phyloP scores from a whole-genome alignment of 2,888 invertebrate genomes.

The Cremastobaeus sp. region DNA sequence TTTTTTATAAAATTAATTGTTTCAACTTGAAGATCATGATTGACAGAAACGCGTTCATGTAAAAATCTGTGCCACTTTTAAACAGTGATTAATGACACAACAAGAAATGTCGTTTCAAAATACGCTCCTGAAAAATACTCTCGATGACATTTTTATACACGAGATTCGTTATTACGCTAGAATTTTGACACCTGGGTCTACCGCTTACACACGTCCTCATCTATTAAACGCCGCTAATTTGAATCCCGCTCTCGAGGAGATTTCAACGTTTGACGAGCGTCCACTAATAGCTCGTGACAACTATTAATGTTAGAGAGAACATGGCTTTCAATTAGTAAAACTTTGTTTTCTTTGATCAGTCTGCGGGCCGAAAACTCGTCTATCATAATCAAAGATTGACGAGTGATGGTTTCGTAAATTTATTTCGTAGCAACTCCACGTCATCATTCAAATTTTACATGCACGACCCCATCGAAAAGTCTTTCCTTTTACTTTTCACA shows the following conservation, averaged over 20 bases:
- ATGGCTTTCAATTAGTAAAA: constrained; percentile 36
- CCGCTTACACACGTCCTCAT: constrained; percentile 10
- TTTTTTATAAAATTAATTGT: constrained; percentile 29
- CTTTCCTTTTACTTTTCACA: constrained; percentile 23
- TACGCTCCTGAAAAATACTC: no score
- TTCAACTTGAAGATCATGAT: constrained; percentile 2
- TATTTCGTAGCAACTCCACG: constrained; percentile 5
- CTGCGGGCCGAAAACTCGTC: constrained; percentile 14
- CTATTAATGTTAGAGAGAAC: constrained; percentile 20
- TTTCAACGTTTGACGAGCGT: constrained; percentile 26
- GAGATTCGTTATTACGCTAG: no score
- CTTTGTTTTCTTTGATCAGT: constrained; percentile 21
- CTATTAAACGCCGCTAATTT: constrained; percentile 43
- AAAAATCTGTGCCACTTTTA: no score
- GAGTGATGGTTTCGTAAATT: constrained; percentile 35
- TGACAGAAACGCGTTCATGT: no score
- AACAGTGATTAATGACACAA: no score
- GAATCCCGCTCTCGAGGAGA: constrained; percentile 24
- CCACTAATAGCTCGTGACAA: constrained; percentile 28
- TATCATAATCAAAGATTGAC: constrained; percentile 26
- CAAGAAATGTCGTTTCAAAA: no score
- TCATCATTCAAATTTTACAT: constrained; percentile 24
- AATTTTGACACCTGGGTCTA: constrained; percentile 12
- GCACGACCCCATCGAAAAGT: constrained; percentile 13
- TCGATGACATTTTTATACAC: no score